These are phyloP conservation scores for Ivindomyrus marchei DNA, from an alignment of 2,113 vertebrate genomes.

Conservation along the genomic window DNA sequence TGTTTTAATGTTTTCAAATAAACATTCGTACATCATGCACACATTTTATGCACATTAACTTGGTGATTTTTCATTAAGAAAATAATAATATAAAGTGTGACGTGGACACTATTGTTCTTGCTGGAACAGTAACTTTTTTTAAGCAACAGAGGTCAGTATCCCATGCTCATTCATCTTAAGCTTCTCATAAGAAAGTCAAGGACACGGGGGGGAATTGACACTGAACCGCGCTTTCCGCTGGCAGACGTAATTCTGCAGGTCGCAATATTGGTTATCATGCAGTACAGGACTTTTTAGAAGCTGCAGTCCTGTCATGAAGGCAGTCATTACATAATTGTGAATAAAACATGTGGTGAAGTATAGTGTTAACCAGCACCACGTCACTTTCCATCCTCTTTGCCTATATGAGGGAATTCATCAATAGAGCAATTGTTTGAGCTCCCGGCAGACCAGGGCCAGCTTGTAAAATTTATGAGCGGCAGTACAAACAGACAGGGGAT, in stretches of 20 bases:
- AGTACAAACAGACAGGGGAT: conserved; percentile 65
- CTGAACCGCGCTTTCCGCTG: background rate
- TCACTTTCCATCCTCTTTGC: conserved; percentile 25
- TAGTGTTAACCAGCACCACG: background rate
- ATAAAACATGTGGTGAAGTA: conserved; percentile 9
- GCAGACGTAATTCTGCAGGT: background rate
- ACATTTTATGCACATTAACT: background rate
- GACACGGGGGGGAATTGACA: background rate
- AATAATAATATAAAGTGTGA: background rate
- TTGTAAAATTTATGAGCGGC: conserved; percentile 65
- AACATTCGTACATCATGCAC: background rate
- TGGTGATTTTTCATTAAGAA: background rate
- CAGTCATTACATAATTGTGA: conserved; percentile 8
- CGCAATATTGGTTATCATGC: background rate
- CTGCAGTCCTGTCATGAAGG: background rate
- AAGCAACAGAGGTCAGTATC: background rate
- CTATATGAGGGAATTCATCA: conserved; percentile 57
- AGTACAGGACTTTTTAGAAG: background rate
- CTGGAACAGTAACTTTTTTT: background rate
- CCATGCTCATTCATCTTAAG: background rate
- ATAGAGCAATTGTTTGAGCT: conserved; percentile 67
- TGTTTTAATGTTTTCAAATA: background rate
- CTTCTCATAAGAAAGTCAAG: background rate
- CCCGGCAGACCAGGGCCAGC: conserved; percentile 48
- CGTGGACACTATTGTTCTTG: background rate